Percentiles rank a stretch among this genome's conserved stretches.
These are phyloP conservation scores for Plebejus melissa DNA, from an alignment of 2,888 invertebrate species.

Conservation along the genomic window DNA sequence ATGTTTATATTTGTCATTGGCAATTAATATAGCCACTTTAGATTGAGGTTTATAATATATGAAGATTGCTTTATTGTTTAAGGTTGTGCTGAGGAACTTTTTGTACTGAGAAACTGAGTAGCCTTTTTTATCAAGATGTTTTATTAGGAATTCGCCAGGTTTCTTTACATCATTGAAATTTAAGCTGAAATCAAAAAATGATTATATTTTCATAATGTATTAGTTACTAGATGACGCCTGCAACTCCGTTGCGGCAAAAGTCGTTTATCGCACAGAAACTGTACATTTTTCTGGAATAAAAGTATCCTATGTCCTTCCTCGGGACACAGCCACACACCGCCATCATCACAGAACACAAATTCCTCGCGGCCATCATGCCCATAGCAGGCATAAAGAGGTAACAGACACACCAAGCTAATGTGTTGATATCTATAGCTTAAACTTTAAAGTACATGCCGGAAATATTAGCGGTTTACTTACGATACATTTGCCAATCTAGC, in stretches of 20 bases:
- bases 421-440: not conserved
- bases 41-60: slow-evolving; percentile 58
- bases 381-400: no score
- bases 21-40: slow-evolving; percentile 69
- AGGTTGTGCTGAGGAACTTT: slow-evolving; percentile 45
- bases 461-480: slow-evolving; percentile 44
- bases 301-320: no score
- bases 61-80: slow-evolving; percentile 46
- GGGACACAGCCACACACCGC: no score
- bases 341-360: no score
- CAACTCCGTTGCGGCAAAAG: no score
- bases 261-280: no score
- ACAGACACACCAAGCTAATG: no score
- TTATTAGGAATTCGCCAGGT: slow-evolving; percentile 61
- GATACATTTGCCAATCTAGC: slow-evolving; percentile 56
- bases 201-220: not conserved
- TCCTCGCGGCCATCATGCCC: no score
- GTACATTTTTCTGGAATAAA: no score
- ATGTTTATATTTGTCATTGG: slow-evolving; percentile 62
- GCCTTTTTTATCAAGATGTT: slow-evolving; percentile 56
- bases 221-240: no score
- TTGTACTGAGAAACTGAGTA: slow-evolving; percentile 49
- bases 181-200: slow-evolving; percentile 45
- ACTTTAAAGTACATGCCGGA: no score
- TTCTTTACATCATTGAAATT: slow-evolving; percentile 45